phyloP scores from a whole-genome alignment of 2,113 vertebrate genomes.

The Macheiramphus alcinus region DNA sequence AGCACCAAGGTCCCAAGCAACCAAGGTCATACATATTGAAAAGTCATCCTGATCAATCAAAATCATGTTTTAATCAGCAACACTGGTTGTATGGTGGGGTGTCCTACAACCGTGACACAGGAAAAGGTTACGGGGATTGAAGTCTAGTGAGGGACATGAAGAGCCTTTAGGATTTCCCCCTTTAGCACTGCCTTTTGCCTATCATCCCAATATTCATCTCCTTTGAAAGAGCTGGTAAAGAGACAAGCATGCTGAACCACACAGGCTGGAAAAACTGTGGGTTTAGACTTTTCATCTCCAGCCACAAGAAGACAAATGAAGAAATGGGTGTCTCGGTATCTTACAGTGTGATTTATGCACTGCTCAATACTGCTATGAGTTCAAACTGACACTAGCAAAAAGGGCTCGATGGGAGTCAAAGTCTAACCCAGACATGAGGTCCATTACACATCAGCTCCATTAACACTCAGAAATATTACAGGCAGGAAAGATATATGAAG shows the following conservation, averaged over 20 bases:
- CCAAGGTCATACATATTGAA: neutral
- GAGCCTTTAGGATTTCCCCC: neutral
- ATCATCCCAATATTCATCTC: neutral
- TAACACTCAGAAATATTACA: neutral
- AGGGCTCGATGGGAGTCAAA: fast-evolving
- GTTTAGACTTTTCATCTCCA: neutral
- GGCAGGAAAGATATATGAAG: neutral
- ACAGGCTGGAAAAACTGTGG: neutral
- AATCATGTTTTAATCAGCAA: neutral
- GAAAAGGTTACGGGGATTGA: neutral
- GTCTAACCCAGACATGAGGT: neutral
- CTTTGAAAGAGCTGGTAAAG: neutral
- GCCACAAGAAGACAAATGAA: neutral
- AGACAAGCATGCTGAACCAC: neutral
- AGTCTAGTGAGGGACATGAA: neutral
- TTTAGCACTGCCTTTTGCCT: neutral
- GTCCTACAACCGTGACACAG: fast-evolving
- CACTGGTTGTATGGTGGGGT: neutral
- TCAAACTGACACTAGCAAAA: neutral
- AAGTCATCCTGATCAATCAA: neutral
- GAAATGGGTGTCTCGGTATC: neutral
- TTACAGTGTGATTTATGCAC: neutral
- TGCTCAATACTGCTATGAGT: neutral
- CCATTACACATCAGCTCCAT: neutral
- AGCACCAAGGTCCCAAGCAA: neutral